Conservation (phyloP, 35 echinoderm and acorn worm genomes). For the Lytechinus variegatus region DNA sequence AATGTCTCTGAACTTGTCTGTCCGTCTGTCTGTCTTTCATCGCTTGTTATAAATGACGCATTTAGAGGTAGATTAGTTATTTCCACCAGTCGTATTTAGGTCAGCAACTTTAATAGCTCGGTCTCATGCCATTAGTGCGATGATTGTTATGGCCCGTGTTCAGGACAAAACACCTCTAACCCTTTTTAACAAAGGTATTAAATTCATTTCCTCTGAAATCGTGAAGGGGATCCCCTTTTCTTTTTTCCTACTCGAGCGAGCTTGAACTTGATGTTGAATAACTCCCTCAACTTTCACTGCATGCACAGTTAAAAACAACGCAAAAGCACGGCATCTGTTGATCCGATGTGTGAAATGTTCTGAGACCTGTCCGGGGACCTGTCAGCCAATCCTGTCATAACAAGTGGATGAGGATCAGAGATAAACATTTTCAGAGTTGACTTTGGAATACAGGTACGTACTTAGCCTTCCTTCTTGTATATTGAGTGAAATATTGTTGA, state of each 20-base stretch:
- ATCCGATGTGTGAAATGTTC: too few relatives aligned
- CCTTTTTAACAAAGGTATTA: neutral
- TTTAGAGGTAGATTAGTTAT: neutral
- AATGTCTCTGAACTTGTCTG: too few relatives aligned
- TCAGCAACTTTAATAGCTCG: neutral
- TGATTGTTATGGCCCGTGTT: neutral
- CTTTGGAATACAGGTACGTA: neutral
- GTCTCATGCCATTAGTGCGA: neutral
- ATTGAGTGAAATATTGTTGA: neutral
- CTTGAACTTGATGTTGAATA: neutral
- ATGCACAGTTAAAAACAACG: neutral
- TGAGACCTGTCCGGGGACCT: too few relatives aligned
- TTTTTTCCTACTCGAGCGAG: neutral
- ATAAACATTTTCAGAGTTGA: neutral
- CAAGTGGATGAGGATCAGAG: too few relatives aligned
- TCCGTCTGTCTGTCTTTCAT: neutral
- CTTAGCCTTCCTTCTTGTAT: neutral
- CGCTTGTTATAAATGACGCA: neutral
- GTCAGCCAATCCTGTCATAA: too few relatives aligned
- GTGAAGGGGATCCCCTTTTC: neutral
- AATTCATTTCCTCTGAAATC: neutral
- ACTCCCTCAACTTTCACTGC: neutral
- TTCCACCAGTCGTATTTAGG: neutral
- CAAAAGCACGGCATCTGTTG: too few relatives aligned
- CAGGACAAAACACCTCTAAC: neutral